Conservation (phyloP, 2,888 invertebrate genomes). For the Linnaemya vulpina region DNA sequence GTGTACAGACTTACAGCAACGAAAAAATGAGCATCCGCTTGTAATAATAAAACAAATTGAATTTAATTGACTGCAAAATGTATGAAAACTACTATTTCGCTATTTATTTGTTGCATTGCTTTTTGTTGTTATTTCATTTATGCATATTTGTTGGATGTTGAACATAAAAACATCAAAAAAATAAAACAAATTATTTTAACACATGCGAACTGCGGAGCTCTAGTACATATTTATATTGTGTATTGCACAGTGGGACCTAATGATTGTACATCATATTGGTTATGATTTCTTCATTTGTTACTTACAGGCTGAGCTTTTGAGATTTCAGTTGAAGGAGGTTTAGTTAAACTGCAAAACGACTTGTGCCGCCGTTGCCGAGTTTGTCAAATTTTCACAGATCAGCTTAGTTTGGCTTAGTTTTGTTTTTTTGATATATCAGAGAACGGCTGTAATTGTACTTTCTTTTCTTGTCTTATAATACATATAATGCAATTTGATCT, state of each 20-base stretch:
- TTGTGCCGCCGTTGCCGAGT: too few relatives aligned
- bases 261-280: too few relatives aligned
- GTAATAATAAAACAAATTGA: slow-evolving; percentile 72
- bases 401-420: too few relatives aligned
- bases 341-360: too few relatives aligned
- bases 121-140: slow-evolving; percentile 48
- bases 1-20: neutral
- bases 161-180: slow-evolving; percentile 53
- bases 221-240: slow-evolving; percentile 10
- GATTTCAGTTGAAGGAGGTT: too few relatives aligned
- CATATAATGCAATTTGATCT: too few relatives aligned
- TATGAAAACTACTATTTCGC: slow-evolving; percentile 68
- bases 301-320: too few relatives aligned
- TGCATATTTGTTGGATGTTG: slow-evolving; percentile 58
- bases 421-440: too few relatives aligned
- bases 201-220: slow-evolving; percentile 42
- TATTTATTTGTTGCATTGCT: slow-evolving; percentile 57
- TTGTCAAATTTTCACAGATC: too few relatives aligned
- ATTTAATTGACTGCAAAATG: slow-evolving; percentile 75
- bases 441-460: too few relatives aligned
- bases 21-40: slow-evolving; percentile 66
- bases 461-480: too few relatives aligned
- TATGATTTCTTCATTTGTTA: too few relatives aligned
- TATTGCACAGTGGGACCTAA: neutral
- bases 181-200: slow-evolving; percentile 64